Evolutionary conservation across 2,113 vertebrate species (phyloP).

Genomic region (Neodontobutis hainanensis): DNA sequence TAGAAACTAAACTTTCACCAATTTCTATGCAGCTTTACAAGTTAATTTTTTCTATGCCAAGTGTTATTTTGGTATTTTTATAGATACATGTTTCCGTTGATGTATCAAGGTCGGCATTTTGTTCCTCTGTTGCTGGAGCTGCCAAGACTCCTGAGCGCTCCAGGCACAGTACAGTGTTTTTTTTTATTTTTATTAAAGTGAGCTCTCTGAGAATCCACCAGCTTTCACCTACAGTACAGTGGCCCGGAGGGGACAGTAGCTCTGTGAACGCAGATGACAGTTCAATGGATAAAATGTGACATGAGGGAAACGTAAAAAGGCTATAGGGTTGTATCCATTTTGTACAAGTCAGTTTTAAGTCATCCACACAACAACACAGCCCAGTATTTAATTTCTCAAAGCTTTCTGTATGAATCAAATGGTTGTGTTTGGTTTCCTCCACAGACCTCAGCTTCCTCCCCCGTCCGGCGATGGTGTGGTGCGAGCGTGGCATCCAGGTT

Average conservation of each 20-base stretch:
- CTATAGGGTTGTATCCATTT: too few relatives aligned
- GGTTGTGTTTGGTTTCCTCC: accelerated
- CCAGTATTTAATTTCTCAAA: background rate
- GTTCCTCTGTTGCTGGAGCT: slow-evolving; percentile 22
- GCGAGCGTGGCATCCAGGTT: slow-evolving; percentile 90
- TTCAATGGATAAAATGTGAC: background rate
- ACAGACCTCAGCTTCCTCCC: slow-evolving; percentile 64
- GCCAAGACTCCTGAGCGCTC: slow-evolving; percentile 31
- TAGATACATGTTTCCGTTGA: slow-evolving; percentile 23
- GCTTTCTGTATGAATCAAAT: background rate
- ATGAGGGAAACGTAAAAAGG: background rate
- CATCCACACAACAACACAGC: too few relatives aligned
- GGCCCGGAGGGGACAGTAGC: background rate
- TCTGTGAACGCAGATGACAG: slow-evolving; percentile 23
- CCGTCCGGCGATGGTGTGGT: slow-evolving; percentile 84
- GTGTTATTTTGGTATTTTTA: too few relatives aligned
- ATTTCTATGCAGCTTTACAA: too few relatives aligned
- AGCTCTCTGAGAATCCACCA: background rate
- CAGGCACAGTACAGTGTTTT: slow-evolving; percentile 20
- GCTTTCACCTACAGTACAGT: background rate
- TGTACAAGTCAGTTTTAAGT: too few relatives aligned
- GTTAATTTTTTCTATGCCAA: too few relatives aligned
- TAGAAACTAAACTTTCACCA: too few relatives aligned
- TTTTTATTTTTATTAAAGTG: background rate
- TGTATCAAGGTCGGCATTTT: slow-evolving; percentile 25